Conservation (phyloP, 2,797 vertebrate genomes). For the Eurystomus glaucurus region DNA sequence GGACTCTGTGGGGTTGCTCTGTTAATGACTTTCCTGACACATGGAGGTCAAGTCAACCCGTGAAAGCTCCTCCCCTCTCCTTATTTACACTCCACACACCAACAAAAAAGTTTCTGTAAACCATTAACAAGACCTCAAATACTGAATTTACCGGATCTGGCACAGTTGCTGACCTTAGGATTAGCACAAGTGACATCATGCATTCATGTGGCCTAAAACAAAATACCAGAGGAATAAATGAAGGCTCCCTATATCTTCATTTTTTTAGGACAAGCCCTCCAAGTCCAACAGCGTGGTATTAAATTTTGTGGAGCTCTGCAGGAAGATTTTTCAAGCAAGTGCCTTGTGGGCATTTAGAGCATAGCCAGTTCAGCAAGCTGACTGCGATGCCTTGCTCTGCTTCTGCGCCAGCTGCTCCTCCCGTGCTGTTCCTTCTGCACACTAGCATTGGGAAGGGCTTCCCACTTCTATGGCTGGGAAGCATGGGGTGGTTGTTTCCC, state of each 20-base stretch:
- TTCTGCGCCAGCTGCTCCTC: neutral
- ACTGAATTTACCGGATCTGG: neutral
- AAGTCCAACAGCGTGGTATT: accelerated
- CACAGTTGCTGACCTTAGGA: neutral
- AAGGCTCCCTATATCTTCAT: neutral
- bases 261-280: neutral
- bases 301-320: neutral
- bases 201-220: neutral
- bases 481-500: neutral
- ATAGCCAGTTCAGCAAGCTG: neutral
- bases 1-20: neutral
- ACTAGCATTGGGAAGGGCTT: neutral
- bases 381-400: neutral
- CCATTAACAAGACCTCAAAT: neutral
- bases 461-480: accelerated
- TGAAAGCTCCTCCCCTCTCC: neutral
- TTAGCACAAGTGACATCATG: neutral
- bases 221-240: neutral
- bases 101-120: neutral
- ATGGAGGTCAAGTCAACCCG: neutral
- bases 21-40: neutral
- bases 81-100: neutral
- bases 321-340: neutral
- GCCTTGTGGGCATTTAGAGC: neutral
- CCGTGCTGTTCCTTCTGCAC: accelerated